A percentile compares a stretch with the other conserved stretches of the same genome.
phyloP scores from a whole-genome alignment of 2,888 invertebrate species.

The Cephus pygmeus region DNA sequence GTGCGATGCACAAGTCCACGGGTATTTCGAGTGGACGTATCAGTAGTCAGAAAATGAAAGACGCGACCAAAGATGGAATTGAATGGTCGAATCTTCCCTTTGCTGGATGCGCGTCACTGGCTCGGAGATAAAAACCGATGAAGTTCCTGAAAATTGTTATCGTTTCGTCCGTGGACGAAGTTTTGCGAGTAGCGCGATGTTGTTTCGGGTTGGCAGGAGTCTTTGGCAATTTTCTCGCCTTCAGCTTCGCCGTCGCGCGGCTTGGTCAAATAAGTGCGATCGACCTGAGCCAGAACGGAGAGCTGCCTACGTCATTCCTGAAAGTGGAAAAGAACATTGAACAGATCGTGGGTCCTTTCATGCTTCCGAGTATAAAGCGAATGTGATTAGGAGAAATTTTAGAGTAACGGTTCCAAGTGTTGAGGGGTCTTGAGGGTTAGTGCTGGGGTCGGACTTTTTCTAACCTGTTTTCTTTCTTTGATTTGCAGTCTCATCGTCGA shows the following conservation, averaged over 20 bases:
- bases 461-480: not conserved
- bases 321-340: not conserved
- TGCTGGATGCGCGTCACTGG: too few relatives aligned
- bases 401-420: not conserved
- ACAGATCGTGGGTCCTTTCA: not conserved
- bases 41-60: not conserved
- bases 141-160: not conserved
- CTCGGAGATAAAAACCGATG: too few relatives aligned
- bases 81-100: not conserved
- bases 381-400: not conserved
- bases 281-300: not conserved
- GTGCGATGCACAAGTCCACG: not conserved
- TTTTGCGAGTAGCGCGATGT: not conserved
- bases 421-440: not conserved
- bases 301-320: not conserved
- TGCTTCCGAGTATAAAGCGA: not conserved
- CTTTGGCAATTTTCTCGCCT: not conserved
- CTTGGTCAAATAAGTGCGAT: not conserved
- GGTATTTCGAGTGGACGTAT: not conserved
- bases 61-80: not conserved
- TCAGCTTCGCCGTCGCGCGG: not conserved
- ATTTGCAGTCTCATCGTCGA: slow-evolving; percentile 51
- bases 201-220: not conserved
- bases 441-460: not conserved
- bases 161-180: not conserved